Base-by-base conservation (phyloP, 2,888 invertebrate genomes). In the Pyrochroa serraticornis region DNA sequence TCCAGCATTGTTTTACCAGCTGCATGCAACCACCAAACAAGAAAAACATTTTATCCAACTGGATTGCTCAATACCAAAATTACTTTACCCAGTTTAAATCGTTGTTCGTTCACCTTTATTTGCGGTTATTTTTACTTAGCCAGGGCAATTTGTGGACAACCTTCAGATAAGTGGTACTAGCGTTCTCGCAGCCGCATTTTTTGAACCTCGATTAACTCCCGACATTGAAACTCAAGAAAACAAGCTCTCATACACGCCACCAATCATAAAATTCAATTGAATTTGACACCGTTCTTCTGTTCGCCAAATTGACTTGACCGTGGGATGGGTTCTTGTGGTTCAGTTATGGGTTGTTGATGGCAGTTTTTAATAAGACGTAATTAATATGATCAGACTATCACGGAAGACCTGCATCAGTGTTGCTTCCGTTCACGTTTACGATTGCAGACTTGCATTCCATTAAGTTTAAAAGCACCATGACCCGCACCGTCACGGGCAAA, bases 341-440 rank as follows among this genome's bases (percentile, higher is more conserved):
- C 22, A 5, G 22, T 22, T 22, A 2, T n/a, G n/a, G n/a, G n/a
- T 22, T 22, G 3, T 5, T 22, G 22, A 22, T 22, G 22, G 22
- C 22, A 5, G 22, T 22, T 22, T 22, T 22, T 5, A 22, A 5
- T 5, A 2, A 34, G 44, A 10, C 12, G 44, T 49, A 49, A 56
- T 56, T 49, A 56, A 38, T 56, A 56, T 56, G 55, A 49, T 33
- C 33, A 49, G 49, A 13, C 39, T 22, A 22, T 12, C 45, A 14
- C 44, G 54, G 48, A 54, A 54, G 54, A 47, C 41, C 9, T 31
- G 45, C 51, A 57, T 51, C 46, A 51, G 51, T 51, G 51, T 35
- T 46, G 51, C 51, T 57, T 57, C 57, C 57, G 57, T 57, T 47
- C 57, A 51, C 50, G 57, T 57, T 50, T 51, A 42, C 50, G 47